Conservation (phyloP, 2,113 vertebrate species). For the Chiloscyllium plagiosum region DNA sequence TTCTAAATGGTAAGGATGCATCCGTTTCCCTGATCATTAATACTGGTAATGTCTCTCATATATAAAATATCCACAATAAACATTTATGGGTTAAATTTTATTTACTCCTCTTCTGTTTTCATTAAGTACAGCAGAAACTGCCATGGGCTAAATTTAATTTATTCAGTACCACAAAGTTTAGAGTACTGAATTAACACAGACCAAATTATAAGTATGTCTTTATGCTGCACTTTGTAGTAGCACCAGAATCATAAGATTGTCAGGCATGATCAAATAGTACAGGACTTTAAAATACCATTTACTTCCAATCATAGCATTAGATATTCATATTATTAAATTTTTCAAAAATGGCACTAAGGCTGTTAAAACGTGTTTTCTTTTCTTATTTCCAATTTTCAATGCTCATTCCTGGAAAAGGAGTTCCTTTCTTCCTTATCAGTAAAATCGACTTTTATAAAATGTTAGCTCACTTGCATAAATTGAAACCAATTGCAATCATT, state of each 20-base stretch:
- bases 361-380: background rate
- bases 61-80: background rate
- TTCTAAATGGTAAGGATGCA: background rate
- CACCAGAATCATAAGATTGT: background rate
- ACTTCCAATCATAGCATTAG: background rate
- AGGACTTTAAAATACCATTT: background rate
- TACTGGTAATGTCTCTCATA: background rate
- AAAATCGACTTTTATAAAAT: background rate
- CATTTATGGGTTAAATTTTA: background rate
- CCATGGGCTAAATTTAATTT: background rate
- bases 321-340: background rate
- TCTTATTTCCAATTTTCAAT: background rate
- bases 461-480: background rate
- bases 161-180: background rate
- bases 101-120: background rate
- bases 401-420: background rate
- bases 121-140: background rate
- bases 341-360: background rate
- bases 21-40: background rate
- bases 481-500: background rate
- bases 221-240: background rate
- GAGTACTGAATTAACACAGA: background rate
- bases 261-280: background rate
- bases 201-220: background rate
- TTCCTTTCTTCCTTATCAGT: background rate